phyloP scores from a whole-genome alignment of 2,797 vertebrate species.

The Geotrypetes seraphini region DNA sequence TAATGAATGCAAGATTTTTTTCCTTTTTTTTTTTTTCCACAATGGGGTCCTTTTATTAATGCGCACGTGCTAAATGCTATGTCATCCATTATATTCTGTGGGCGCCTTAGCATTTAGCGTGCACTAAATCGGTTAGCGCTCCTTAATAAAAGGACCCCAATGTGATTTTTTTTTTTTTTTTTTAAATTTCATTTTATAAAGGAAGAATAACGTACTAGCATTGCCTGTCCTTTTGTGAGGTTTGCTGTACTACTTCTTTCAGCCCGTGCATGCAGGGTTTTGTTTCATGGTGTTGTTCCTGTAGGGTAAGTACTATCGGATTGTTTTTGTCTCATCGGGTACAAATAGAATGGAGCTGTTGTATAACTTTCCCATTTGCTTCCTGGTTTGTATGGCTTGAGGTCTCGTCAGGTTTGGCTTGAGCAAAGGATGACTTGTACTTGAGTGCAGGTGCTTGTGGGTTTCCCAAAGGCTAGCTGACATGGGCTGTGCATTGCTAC shows the following conservation, averaged over 20 bases:
- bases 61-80: no score
- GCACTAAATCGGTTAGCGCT: no score
- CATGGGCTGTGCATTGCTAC: background rate
- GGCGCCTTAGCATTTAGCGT: no score
- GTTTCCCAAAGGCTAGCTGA: background rate
- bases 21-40: no score
- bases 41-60: no score
- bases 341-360: background rate
- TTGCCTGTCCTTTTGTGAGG: conserved; percentile 5
- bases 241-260: conserved; percentile 22
- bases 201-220: no score
- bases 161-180: no score
- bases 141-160: no score
- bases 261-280: conserved; percentile 10
- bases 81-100: no score
- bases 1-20: no score
- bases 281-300: no score
- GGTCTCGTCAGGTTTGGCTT: background rate
- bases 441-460: background rate
- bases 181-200: no score
- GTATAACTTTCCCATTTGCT: conserved; percentile 9
- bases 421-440: conserved; percentile 5
- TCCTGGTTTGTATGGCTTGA: background rate
- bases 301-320: conserved; percentile 4
- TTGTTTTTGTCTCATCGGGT: conserved; percentile 10